phyloP scores from a whole-genome alignment of 2,113 vertebrate genomes.

The Oncorhynchus nerka region DNA sequence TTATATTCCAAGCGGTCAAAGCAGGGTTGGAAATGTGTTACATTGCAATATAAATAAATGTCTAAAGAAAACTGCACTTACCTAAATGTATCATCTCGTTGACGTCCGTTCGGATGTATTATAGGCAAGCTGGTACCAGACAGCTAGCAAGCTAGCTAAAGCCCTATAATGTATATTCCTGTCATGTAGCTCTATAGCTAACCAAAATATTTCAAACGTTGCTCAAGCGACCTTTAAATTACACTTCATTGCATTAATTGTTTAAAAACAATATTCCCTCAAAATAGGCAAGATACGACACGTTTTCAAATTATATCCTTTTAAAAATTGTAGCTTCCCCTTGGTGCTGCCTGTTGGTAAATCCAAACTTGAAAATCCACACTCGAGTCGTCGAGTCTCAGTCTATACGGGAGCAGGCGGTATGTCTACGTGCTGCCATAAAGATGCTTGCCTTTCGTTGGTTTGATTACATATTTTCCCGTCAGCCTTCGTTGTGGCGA shows the following conservation, averaged over 20 bases:
- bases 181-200: constrained; percentile 17
- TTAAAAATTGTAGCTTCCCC: background rate
- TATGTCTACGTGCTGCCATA: constrained; percentile 34
- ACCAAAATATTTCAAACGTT: constrained; percentile 21
- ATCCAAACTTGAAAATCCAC: constrained; percentile 55
- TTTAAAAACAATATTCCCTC: constrained; percentile 24
- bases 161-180: constrained; percentile 18
- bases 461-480: constrained; percentile 4
- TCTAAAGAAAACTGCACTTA: constrained; percentile 53
- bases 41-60: background rate
- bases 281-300: constrained; percentile 2
- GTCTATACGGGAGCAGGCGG: constrained; percentile 39
- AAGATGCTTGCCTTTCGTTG: constrained; percentile 29
- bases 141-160: constrained; percentile 29
- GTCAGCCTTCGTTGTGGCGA: constrained; percentile 27
- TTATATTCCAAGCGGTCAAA: background rate
- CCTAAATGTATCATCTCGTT: constrained; percentile 41
- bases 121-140: constrained; percentile 9
- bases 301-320: background rate
- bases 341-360: constrained; percentile 32
- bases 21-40: background rate
- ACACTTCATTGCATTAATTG: constrained; percentile 18
- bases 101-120: constrained; percentile 18
- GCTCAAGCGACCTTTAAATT: constrained; percentile 17
- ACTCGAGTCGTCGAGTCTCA: constrained; percentile 56